phyloP scores from a whole-genome alignment of 2,888 invertebrate species.

The Cylloceria caligata region DNA sequence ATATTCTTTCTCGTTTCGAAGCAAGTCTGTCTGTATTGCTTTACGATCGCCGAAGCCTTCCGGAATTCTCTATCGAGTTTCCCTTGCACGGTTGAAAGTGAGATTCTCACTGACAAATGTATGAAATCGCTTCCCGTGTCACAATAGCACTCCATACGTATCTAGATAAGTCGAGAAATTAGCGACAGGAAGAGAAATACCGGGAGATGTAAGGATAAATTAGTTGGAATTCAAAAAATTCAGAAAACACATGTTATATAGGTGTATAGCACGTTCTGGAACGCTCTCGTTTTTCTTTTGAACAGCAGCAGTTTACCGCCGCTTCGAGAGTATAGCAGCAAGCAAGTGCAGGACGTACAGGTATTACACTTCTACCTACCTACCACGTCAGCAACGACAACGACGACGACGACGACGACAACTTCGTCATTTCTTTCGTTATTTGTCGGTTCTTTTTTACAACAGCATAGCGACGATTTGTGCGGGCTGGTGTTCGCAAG shows the following conservation, averaged over 20 bases:
- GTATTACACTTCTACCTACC: constrained; percentile 46
- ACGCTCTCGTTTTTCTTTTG: constrained; percentile 53
- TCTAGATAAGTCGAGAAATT: constrained; percentile 2
- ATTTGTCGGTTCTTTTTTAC: constrained; percentile 59
- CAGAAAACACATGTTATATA: constrained; percentile 57
- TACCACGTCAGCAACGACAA: constrained; percentile 40
- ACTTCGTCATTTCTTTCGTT: constrained; percentile 59
- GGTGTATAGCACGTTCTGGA: constrained; percentile 58
- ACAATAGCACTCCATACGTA: not conserved
- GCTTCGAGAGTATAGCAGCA: constrained; percentile 32
- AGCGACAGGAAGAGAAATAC: constrained; percentile 19
- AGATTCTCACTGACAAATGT: not conserved
- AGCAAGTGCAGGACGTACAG: constrained; percentile 11
- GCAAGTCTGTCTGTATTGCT: not conserved
- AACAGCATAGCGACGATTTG: constrained; percentile 53
- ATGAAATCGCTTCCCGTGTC: not conserved
- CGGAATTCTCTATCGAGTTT: not conserved
- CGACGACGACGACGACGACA: constrained; percentile 40
- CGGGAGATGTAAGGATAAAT: constrained; percentile 49
- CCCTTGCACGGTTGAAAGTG: not conserved
- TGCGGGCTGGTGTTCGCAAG: constrained; percentile 35
- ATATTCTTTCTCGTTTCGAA: constrained; percentile 37
- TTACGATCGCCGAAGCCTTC: not conserved
- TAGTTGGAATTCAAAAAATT: constrained; percentile 59
- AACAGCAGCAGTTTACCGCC: constrained; percentile 35